A percentile compares a stretch with the other conserved stretches of the same genome.
Evolutionary conservation across 2,797 vertebrate species (phyloP).

Genomic region (Pangasius mekongensis): DNA sequence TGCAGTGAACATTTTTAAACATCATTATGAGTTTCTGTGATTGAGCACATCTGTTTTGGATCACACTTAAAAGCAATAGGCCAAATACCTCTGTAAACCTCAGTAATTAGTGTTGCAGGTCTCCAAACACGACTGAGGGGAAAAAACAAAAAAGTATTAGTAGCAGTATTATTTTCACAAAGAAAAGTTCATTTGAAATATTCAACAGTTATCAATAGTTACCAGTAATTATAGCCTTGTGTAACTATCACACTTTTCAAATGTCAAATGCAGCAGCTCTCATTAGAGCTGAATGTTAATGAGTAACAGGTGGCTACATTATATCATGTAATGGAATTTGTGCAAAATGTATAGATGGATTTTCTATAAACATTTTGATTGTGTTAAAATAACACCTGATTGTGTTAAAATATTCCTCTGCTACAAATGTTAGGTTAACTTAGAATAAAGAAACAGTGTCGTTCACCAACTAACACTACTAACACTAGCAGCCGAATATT

Average conservation of each 20-base stretch:
- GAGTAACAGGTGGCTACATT: neutral
- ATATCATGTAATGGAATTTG: neutral
- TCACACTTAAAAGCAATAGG: conserved; percentile 37
- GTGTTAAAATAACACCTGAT: neutral
- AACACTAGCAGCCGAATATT: neutral
- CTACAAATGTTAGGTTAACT: neutral
- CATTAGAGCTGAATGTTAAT: neutral
- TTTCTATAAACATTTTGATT: neutral
- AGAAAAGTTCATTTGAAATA: neutral
- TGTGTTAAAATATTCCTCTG: neutral
- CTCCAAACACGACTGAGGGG: neutral
- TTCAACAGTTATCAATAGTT: neutral
- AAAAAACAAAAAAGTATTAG: neutral
- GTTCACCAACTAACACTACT: neutral
- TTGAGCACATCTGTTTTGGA: conserved; percentile 44
- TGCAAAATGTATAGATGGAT: neutral
- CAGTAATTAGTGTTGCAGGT: conserved; percentile 32
- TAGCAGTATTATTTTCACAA: neutral
- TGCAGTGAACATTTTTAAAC: conserved; percentile 4
- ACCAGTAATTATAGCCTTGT: neutral
- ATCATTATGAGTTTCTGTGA: conserved; percentile 15
- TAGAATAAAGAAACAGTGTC: neutral
- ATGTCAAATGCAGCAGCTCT: neutral
- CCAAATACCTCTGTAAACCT: conserved; percentile 23
- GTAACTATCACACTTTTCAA: neutral